Base-by-base conservation (phyloP, 2,888 invertebrate species). In the Thelaira solivaga region DNA sequence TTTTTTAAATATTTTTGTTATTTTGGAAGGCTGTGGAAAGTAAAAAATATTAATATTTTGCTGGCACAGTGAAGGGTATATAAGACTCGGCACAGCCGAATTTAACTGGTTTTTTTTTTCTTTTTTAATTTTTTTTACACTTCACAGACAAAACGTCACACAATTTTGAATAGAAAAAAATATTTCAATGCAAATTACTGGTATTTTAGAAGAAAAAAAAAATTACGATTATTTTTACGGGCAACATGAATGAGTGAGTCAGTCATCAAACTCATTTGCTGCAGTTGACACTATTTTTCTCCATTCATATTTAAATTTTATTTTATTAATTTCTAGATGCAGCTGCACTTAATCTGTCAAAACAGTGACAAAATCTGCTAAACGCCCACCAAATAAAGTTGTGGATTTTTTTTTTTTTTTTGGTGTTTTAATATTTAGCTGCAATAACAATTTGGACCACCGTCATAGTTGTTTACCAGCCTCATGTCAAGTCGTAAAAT, bases 301-400 rank as follows among this genome's bases (percentile, higher is more conserved):
- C 3, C 13, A n/a, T 2, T n/a, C 2, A 8, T 26, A 13, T 34
- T 13, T 18, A n/a, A n/a, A n/a, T 36, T 51, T 20, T 29, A 31
- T 61, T 34, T 61, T 16, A 47, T 53, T 53, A 22, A 57, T 59
- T 43, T 53, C 16, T 57, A 47, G n/a, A 72, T 72, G 76, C 76
- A 76, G 76, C 76, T 76, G 76, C 76, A 76, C 76, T 76, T 76
- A 72, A 76, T 43, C 61, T 76, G 76, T 72, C 76, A 72, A 67
- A 76, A 67, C 41, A 76, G 76, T 76, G 76, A 76, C 76, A 76
- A 76, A 76, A 76, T 72, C 55, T 62, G 43, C 53, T 74, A 75
- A 76, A 76, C 76, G 76, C 76, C 76, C 67, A 72, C 76, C 53
- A 62, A 72, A 36, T 53, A 11, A 62, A 41, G 47, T 31, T 34